Evolutionary conservation across 1,140 invertebrate genomes (phyloP).

Genomic region (Nasonia vitripennis): DNA sequence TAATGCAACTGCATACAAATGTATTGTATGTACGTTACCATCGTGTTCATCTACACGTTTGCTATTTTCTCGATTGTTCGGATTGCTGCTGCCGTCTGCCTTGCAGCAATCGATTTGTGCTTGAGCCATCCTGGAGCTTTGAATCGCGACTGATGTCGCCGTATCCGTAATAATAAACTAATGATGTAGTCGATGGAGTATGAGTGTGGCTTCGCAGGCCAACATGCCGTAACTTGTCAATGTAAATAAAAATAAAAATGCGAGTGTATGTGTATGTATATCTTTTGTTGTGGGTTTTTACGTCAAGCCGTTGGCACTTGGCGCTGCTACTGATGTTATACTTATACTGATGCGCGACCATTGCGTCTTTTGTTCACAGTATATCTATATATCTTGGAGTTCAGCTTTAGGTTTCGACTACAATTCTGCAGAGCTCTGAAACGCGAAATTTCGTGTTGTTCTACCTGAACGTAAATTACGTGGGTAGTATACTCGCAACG

Average conservation of each 20-base stretch:
- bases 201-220: no score
- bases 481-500: no score
- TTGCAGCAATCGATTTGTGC: constrained; percentile 39
- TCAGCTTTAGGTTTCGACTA: no score
- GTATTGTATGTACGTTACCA: constrained; percentile 5
- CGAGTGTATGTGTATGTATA: background rate
- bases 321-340: background rate
- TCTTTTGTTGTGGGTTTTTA: background rate
- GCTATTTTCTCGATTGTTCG: background rate
- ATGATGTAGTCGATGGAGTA: no score
- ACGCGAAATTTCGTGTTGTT: no score
- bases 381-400: no score
- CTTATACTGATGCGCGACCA: no score
- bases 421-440: no score
- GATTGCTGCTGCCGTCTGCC: background rate
- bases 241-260: background rate
- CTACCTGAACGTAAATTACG: no score
- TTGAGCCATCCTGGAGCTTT: constrained; percentile 29
- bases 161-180: background rate
- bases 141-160: background rate
- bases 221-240: background rate
- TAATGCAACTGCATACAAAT: background rate
- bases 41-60: constrained; percentile 29
- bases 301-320: background rate
- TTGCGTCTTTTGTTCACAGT: no score